A percentile compares a stretch with the other conserved stretches of the same genome.
Evolutionary conservation across 2,113 vertebrate genomes (phyloP).

Genomic region (Phrynosoma blainvillii): DNA sequence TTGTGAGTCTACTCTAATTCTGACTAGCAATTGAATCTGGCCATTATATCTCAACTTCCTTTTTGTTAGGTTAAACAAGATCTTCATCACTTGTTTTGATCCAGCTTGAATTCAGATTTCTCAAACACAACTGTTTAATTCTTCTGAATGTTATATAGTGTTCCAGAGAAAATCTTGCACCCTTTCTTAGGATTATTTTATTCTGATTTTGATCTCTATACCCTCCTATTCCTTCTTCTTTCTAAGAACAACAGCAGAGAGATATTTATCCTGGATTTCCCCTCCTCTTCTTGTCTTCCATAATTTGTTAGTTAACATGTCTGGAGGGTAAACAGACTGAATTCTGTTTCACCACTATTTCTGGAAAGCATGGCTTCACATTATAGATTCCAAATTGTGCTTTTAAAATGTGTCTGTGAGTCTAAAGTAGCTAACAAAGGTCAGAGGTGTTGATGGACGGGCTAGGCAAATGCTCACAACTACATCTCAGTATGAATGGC

Average conservation of each 20-base stretch:
- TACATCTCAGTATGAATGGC: not conserved
- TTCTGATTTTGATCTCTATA: not conserved
- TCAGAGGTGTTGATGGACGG: constrained; percentile 43
- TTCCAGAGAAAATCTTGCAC: not conserved
- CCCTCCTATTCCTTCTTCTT: not conserved
- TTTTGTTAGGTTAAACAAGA: not conserved
- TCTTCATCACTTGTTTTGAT: not conserved
- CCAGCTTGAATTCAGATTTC: not conserved
- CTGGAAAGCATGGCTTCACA: not conserved
- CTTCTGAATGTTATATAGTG: not conserved
- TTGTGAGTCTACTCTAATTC: too few species aligned
- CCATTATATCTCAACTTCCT: not conserved
- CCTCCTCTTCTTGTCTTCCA: rapidly evolving
- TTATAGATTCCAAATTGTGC: not conserved
- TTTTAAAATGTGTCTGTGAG: not conserved
- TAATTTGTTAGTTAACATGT: not conserved
- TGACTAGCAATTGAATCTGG: too few species aligned
- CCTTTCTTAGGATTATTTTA: not conserved
- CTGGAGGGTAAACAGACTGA: not conserved
- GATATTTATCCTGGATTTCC: not conserved
- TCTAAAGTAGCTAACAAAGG: constrained; percentile 27
- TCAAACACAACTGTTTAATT: not conserved
- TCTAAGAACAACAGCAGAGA: not conserved
- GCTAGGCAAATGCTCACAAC: constrained; percentile 24
- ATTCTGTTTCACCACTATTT: not conserved